These are phyloP conservation scores for Chionodraco myersi DNA, from an alignment of 2,113 vertebrate species.

Conservation along the genomic window DNA sequence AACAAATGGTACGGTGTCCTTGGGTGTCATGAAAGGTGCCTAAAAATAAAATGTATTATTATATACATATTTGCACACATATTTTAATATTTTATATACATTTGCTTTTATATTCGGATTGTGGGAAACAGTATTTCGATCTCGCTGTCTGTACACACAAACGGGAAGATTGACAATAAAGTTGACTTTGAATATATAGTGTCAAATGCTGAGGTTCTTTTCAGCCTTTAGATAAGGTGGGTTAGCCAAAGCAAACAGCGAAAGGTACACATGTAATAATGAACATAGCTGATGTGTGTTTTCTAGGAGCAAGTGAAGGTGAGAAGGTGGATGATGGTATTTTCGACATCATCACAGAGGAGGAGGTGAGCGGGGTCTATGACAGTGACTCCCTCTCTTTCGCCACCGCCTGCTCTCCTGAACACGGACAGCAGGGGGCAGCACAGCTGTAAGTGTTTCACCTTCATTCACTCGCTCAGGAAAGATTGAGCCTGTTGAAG, in stretches of 20 bases:
- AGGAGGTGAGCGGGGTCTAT: constrained; percentile 90
- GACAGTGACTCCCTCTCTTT: constrained; percentile 83
- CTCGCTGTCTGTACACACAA: too few species aligned
- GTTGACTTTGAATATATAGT: neutral
- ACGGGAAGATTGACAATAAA: too few species aligned
- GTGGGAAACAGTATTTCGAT: too few species aligned
- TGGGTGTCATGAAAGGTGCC: too few species aligned
- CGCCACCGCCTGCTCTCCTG: constrained; percentile 81
- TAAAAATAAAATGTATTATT: too few species aligned
- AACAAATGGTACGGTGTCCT: too few species aligned
- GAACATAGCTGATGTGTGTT: constrained; percentile 1
- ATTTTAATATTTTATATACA: too few species aligned
- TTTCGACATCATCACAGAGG: constrained; percentile 97
- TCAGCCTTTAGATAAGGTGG: neutral
- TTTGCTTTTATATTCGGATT: too few species aligned
- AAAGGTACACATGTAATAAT: neutral
- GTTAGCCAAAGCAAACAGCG: neutral
- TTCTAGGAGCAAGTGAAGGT: constrained; percentile 68
- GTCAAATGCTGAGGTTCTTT: neutral
- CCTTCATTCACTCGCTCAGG: too few species aligned
- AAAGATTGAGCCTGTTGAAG: neutral
- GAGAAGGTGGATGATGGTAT: constrained; percentile 86
- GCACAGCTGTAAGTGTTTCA: constrained; percentile 88
- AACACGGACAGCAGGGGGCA: constrained; percentile 76
- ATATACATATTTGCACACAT: too few species aligned